Base-by-base conservation (phyloP, 2,888 invertebrate species). In the Norana najaformis region DNA sequence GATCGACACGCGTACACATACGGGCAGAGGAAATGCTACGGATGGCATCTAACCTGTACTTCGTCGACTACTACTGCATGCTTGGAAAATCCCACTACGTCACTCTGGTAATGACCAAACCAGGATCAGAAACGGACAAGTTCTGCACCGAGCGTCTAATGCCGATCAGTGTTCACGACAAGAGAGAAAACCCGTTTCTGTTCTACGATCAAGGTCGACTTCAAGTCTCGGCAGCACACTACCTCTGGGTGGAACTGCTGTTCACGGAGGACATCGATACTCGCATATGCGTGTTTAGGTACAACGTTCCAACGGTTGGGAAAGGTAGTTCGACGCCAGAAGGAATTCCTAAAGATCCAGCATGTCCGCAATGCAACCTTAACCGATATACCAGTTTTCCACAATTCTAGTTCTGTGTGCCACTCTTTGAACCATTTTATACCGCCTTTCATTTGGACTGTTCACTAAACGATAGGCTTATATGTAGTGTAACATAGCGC, bases 101-200 rank as follows among this genome's bases (percentile, higher is more conserved):
- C 30, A 91, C 91, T 5, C 23, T 91, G 36, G 91, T 91, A 0
- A 23, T 91, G 69, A 90, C 91, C 6, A 89, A 88, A 37, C 34
- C n/a, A n/a, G 53, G 88, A 1, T 91, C 91, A 1, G 30, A 36
- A 4, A 41, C 90, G 11, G 91, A 91, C 82, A 2, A 34, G 2
- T 90, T 91, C 47, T 91, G 91, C 82, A 11, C 30, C 30, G 6
- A 34, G 0, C 85, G 47, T 3, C 88, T 91, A 16, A 38, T 89
- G 11, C 34, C 18, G 30, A 35, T 91, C 39, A 38, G 82, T 53
- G 30, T 89, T 23, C 13, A n/a, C 34, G 35, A 90, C 0, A 53
- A 53, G 36, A 41, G 47, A 30, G n/a, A 23, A 5, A 89, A 89
- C 34, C 88, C 88, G 4, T 90, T 90, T 89, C n/a, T 90, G 11